Percentiles rank a stretch among this genome's conserved stretches.
Evolutionary conservation across 2,113 vertebrate genomes (phyloP).

Genomic region (Dicaeum eximium): DNA sequence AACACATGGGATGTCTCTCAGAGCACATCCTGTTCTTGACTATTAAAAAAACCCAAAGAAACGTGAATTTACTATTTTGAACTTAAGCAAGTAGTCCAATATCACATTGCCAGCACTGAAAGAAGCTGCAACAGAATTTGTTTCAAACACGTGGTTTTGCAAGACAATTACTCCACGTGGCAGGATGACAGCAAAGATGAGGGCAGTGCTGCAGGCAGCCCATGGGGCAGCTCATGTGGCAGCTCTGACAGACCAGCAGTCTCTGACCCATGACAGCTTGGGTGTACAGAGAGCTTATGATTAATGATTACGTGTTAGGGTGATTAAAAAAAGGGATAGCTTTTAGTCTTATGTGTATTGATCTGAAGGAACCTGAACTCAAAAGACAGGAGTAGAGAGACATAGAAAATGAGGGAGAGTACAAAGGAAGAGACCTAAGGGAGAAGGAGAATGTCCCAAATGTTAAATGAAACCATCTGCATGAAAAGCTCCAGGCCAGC

Average conservation of each 20-base stretch:
- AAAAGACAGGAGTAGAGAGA: background rate
- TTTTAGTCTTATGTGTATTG: background rate
- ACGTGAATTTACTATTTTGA: background rate
- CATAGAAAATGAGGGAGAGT: background rate
- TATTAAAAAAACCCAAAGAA: background rate
- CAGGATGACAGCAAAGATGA: constrained; percentile 25
- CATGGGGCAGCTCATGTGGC: background rate
- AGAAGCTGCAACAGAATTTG: background rate
- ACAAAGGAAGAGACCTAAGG: background rate
- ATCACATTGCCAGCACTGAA: background rate
- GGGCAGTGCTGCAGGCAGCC: background rate
- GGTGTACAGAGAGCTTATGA: background rate
- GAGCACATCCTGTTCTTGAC: background rate
- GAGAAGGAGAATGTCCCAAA: background rate
- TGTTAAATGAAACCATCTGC: background rate
- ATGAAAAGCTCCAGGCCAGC: constrained; percentile 30
- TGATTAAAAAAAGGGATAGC: background rate
- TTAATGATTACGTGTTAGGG: background rate
- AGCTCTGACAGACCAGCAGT: background rate
- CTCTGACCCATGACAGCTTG: background rate
- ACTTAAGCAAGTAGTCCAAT: background rate
- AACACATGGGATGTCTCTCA: background rate
- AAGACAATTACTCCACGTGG: background rate
- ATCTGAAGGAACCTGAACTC: background rate
- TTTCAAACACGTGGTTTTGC: background rate